Conservation (phyloP, 2,797 vertebrate genomes). For the Crenuchus spilurus region DNA sequence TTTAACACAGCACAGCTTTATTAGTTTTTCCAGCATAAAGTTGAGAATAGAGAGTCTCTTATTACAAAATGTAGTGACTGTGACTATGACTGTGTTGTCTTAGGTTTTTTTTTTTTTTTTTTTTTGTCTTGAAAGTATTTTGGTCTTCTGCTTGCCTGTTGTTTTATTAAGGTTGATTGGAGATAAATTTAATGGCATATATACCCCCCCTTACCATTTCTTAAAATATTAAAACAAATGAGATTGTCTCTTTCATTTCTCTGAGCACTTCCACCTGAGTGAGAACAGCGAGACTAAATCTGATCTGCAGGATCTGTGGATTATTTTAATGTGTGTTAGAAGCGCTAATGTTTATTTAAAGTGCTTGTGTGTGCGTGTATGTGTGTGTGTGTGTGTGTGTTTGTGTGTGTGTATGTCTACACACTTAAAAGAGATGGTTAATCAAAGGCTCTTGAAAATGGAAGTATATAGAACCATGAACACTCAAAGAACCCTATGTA, state of each 20-base stretch:
- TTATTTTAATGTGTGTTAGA: constrained; percentile 71
- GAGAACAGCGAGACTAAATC: constrained; percentile 58
- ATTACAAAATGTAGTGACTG: no score
- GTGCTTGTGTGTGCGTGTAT: constrained; percentile 32
- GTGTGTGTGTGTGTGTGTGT: constrained; percentile 12
- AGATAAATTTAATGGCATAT: constrained; percentile 57
- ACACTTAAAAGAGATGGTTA: no score
- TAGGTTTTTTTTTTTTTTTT: no score
- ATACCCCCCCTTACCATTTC: constrained; percentile 10
- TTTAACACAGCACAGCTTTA: background rate
- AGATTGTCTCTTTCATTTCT: constrained; percentile 50
- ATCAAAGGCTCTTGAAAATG: no score
- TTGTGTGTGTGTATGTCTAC: background rate
- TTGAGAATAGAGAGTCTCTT: no score
- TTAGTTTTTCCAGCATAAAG: background rate
- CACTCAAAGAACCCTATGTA: no score
- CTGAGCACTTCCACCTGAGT: constrained; percentile 54
- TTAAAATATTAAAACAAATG: constrained; percentile 70
- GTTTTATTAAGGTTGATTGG: constrained; percentile 61
- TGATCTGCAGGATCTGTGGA: constrained; percentile 53
- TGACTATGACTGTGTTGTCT: no score
- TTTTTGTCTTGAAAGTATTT: no score
- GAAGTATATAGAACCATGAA: no score
- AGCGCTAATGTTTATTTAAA: constrained; percentile 67
- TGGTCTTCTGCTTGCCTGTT: background rate